Base-by-base conservation (phyloP, 1,140 invertebrate genomes). In the Pygmarrhopalites habei region DNA sequence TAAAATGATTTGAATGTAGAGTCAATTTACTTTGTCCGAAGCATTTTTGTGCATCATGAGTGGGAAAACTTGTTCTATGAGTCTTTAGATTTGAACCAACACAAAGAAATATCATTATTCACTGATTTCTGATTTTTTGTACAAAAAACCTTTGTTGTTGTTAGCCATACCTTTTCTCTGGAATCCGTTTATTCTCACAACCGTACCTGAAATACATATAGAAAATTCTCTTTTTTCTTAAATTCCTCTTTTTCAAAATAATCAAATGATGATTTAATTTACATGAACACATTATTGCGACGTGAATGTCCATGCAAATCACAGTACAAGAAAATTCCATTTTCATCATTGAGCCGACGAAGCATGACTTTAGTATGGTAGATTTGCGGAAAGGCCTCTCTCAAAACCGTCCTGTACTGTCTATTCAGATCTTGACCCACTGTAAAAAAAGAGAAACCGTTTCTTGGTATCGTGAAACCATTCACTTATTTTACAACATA, bases 271-370 rank as follows among this genome's bases (percentile, higher is more conserved):
- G n/a, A n/a, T n/a, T n/a, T n/a, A n/a, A n/a, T n/a, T n/a, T n/a
- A n/a, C 68, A 95, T 86, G 75, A 98, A 98, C 71, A 96, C 85
- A 76, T 97, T 97, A 75, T 94, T 90, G 74, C 88, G 88, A 59
- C 92, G 80, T 4, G 92, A 96, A 79, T 97, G 94, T 41, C 92
- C 92, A 77, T 98, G 94, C 68, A 95, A 82, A 80, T 98, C 95
- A 75, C 94, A 93, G 74, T 91, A 96, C 79, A 96, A 86, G 62
- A 89, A 85, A 25, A 94, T 90, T 51, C 90, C 90, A 74, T 89
- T 89, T 78, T 95, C 92, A 74, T 93, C 90, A 74, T 92, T 84
- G 72, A 92, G 79, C 77, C 89, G 87, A n/a, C 69, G 32, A 12
- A 71, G 55, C 62, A 81, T 66, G n/a, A 76, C 80, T 72, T 83